Base-by-base conservation (phyloP, 2,888 invertebrate species). In the Phaonia tiefii region DNA sequence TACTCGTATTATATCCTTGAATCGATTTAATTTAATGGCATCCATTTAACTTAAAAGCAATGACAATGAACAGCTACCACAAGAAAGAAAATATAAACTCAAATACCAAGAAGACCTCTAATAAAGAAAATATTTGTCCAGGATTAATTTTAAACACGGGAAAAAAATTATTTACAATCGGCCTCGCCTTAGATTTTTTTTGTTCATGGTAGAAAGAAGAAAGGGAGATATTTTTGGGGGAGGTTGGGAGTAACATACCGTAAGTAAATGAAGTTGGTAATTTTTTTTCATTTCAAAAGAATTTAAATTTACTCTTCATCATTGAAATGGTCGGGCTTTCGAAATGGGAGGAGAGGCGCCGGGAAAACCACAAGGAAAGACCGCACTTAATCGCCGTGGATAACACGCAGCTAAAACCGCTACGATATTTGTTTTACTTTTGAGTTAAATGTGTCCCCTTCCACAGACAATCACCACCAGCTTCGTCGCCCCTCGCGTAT, bases 11-110 rank as follows among this genome's bases (percentile, higher is more conserved):
- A 31, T 31, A 31, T 39, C 49, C 49, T 10, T 22, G 39, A 66
- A 88, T 89, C 88, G 88, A 89, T 88, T 89, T 86, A 88, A 87
- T 89, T 88, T 88, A 86, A 88, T 88, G 86, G 85, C 86, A 87
- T 85, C 87, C 89, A 89, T 88, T 88, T 89, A 88, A 87, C 87
- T 88, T 26, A 88, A 88, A 86, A 89, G 88, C 87, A 82, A 81
- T 77, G 49, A 72, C 81, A 81, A 70, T 81, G 72, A 78, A 81
- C 73, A 71, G 81, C 46, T 72, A 58, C 15, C 71, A 72, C 69
- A 67, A 78, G 17, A 42, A n/a, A n/a, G n/a, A n/a, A n/a, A n/a
- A n/a, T n/a, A n/a, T n/a, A n/a, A n/a, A n/a, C n/a, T n/a, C n/a
- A n/a, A 46, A 51, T 37, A 42, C 25, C 26, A 46, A n/a, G 42